Evolutionary conservation across 2,888 invertebrate species (phyloP).

Genomic region (Cepaea hortensis): DNA sequence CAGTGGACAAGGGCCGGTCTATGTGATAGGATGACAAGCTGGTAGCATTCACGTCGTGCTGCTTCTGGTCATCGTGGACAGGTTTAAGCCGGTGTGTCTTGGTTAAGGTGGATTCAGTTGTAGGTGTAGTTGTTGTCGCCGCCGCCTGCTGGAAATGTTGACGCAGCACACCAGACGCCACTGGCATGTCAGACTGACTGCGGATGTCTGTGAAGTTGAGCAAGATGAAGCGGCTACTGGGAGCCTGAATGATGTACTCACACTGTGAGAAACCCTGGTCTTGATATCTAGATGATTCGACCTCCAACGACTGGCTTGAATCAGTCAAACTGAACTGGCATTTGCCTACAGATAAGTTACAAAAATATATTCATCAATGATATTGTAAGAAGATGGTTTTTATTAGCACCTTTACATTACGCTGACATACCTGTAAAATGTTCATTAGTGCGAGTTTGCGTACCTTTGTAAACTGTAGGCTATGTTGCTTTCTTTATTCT

Average conservation of each 20-base stretch:
- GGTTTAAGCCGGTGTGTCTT: not conserved
- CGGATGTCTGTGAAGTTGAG: constrained; percentile 53
- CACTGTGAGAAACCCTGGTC: constrained; percentile 46
- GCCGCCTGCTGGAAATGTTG: constrained; percentile 39
- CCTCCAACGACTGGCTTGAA: constrained; percentile 40
- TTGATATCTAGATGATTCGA: constrained; percentile 47
- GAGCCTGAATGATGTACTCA: constrained; percentile 50
- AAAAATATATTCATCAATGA: not conserved
- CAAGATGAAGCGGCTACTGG: constrained; percentile 44
- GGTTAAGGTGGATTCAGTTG: not conserved
- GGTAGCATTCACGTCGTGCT: not conserved
- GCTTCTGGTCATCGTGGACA: not conserved
- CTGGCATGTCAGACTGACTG: constrained; percentile 44
- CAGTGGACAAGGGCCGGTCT: not conserved
- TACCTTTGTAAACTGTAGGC: too few species aligned
- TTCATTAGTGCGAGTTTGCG: not conserved
- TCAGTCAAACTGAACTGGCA: constrained; percentile 32
- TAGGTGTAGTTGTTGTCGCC: not conserved
- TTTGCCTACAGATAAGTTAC: not conserved
- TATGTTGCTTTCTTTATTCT: too few species aligned
- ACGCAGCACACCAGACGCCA: constrained; percentile 23
- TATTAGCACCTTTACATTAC: too few species aligned
- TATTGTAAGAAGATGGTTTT: too few species aligned
- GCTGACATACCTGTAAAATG: not conserved
- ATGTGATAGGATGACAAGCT: not conserved